Conservation (phyloP, 1,140 invertebrate species). For the Leptinotarsa lineolata region DNA sequence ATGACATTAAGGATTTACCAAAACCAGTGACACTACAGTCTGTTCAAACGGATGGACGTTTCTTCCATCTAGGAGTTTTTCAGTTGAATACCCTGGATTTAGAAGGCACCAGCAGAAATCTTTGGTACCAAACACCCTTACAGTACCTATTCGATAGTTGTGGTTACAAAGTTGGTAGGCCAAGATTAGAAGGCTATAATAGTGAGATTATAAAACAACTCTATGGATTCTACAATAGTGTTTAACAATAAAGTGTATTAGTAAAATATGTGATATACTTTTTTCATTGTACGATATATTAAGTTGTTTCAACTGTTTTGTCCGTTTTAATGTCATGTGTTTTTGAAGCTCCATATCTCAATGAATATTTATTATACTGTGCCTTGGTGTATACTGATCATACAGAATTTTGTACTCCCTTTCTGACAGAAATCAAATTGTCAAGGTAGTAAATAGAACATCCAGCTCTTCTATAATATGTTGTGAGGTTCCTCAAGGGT, state of each 20-base stretch:
- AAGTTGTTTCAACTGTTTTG: too few relatives aligned
- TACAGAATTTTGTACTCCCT: too few relatives aligned
- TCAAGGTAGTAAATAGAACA: too few relatives aligned
- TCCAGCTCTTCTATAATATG: too few relatives aligned
- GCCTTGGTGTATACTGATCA: too few relatives aligned
- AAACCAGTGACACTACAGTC: conserved; percentile 81
- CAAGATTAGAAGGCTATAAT: conserved; percentile 74
- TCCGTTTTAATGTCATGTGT: too few relatives aligned
- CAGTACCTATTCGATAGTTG: conserved; percentile 72
- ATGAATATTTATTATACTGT: too few relatives aligned
- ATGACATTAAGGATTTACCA: conserved; percentile 67
- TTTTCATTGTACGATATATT: too few relatives aligned
- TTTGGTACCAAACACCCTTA: conserved; percentile 73
- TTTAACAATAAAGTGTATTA: conserved; percentile 24
- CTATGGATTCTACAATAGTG: conserved; percentile 75
- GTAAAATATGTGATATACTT: too few relatives aligned
- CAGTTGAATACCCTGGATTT: conserved; percentile 85
- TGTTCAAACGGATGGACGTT: conserved; percentile 74
- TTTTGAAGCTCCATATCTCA: too few relatives aligned
- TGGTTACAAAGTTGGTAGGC: conserved; percentile 65
- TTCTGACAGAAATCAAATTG: too few relatives aligned
- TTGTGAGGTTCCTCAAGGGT: too few relatives aligned
- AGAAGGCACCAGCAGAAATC: conserved; percentile 70
- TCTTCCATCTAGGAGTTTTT: conserved; percentile 79
- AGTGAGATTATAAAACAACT: conserved; percentile 76